Percentiles rank a stretch among this genome's conserved stretches.
Evolutionary conservation across 2,113 vertebrate species (phyloP).

Genomic region (Tenebrosternarchus preto): DNA sequence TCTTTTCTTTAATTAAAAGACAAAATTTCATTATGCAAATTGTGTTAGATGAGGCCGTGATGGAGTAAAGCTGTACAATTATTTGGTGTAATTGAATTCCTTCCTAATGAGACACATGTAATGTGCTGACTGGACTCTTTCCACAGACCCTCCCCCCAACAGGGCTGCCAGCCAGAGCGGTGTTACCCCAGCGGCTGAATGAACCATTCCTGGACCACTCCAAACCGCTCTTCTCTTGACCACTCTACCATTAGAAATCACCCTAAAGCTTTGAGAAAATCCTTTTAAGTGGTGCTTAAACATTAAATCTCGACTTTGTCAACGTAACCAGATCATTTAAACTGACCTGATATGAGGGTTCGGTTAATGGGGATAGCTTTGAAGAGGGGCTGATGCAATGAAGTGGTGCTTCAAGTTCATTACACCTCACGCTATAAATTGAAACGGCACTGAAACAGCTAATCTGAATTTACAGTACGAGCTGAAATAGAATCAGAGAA

Average conservation of each 20-base stretch:
- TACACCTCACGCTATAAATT: constrained; percentile 22
- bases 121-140: constrained; percentile 68
- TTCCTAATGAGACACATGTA: constrained; percentile 52
- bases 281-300: constrained; percentile 32
- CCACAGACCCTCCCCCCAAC: constrained; percentile 64
- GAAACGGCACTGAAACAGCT: constrained; percentile 5
- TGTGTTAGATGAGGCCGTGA: constrained; percentile 43
- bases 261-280: constrained; percentile 40
- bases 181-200: constrained; percentile 35
- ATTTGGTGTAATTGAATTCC: constrained; percentile 56
- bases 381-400: constrained; percentile 4
- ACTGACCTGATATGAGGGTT: constrained; percentile 3
- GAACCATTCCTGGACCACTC: constrained; percentile 36
- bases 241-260: constrained; percentile 38
- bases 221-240: constrained; percentile 21
- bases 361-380: constrained; percentile 3
- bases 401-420: constrained; percentile 20
- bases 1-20: constrained; percentile 53
- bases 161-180: constrained; percentile 64
- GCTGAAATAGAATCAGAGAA: background rate
- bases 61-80: constrained; percentile 51
- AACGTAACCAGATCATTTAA: background rate
- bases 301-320: constrained; percentile 27
- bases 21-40: constrained; percentile 55
- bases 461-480: background rate